Conservation (phyloP, 1,140 invertebrate genomes). For the Propsilocerus akamusi region DNA sequence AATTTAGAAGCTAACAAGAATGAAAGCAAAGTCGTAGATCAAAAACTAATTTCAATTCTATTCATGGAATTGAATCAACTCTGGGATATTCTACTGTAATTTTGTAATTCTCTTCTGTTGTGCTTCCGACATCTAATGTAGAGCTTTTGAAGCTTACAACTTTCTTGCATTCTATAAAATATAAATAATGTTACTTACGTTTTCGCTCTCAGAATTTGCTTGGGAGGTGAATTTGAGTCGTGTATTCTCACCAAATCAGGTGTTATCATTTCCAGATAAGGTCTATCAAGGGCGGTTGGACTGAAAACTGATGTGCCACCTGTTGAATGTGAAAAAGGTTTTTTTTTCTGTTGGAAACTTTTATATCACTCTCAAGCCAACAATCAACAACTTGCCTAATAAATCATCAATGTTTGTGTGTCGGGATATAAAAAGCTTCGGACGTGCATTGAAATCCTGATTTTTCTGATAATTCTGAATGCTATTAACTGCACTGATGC, state of each 20-base stretch:
- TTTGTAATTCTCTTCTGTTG: too few species aligned
- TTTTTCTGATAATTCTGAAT: slow-evolving; percentile 8
- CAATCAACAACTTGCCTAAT: slow-evolving; percentile 37
- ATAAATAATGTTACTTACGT: slow-evolving; percentile 38
- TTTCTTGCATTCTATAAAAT: too few species aligned
- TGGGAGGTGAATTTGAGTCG: slow-evolving; percentile 21
- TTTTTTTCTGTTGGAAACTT: background rate
- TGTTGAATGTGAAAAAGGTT: background rate
- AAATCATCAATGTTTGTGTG: slow-evolving; percentile 71
- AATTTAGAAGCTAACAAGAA: too few species aligned
- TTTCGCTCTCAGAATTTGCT: background rate
- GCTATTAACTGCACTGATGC: slow-evolving; percentile 24
- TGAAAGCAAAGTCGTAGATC: background rate
- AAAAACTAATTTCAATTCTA: background rate
- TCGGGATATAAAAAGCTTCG: slow-evolving; percentile 48
- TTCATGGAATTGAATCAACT: background rate
- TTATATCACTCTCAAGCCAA: background rate
- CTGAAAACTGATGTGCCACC: slow-evolving; percentile 15
- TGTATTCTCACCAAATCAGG: slow-evolving; percentile 57
- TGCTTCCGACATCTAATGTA: slow-evolving; percentile 44
- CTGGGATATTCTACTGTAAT: too few species aligned
- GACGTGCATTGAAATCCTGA: slow-evolving; percentile 16
- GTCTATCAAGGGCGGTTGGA: slow-evolving; percentile 10
- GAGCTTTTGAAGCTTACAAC: too few species aligned
- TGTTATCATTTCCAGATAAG: slow-evolving; percentile 24